A percentile compares a stretch with the other conserved stretches of the same genome.
phyloP scores from a whole-genome alignment of 2,888 invertebrate species.

The Halictus ligatus region DNA sequence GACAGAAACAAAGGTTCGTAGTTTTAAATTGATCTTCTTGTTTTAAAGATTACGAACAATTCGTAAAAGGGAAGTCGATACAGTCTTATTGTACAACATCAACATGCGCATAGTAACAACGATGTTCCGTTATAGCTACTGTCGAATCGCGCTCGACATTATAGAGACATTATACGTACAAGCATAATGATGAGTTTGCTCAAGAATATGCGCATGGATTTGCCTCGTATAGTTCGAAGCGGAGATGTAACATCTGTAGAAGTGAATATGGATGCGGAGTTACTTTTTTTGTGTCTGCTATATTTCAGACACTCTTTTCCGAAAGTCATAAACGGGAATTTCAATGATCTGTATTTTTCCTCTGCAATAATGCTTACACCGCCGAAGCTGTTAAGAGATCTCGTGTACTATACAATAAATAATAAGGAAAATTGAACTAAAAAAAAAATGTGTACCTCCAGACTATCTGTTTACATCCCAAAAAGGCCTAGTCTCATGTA shows the following conservation, averaged over 20 bases:
- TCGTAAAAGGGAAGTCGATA: background rate
- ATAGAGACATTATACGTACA: slow-evolving; percentile 31
- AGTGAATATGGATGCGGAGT: background rate
- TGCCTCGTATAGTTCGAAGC: background rate
- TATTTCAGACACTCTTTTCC: background rate
- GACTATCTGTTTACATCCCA: too few relatives aligned
- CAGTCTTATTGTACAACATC: background rate
- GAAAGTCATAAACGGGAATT: background rate
- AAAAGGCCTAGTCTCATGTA: too few relatives aligned
- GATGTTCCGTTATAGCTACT: background rate
- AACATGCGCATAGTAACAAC: slow-evolving; percentile 39
- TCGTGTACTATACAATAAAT: too few relatives aligned
- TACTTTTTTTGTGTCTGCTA: background rate
- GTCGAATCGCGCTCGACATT: slow-evolving; percentile 32
- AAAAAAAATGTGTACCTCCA: too few relatives aligned
- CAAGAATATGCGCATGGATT: slow-evolving; percentile 30
- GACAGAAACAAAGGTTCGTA: background rate
- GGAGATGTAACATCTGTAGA: background rate
- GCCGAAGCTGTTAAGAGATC: too few relatives aligned
- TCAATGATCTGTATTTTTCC: too few relatives aligned
- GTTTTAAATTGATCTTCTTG: background rate
- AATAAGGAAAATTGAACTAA: too few relatives aligned
- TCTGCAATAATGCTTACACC: too few relatives aligned
- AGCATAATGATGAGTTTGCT: slow-evolving; percentile 33
- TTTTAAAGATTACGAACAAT: background rate